These are phyloP conservation scores for Melozone crissalis DNA, from an alignment of 2,113 vertebrate species.

Conservation along the genomic window DNA sequence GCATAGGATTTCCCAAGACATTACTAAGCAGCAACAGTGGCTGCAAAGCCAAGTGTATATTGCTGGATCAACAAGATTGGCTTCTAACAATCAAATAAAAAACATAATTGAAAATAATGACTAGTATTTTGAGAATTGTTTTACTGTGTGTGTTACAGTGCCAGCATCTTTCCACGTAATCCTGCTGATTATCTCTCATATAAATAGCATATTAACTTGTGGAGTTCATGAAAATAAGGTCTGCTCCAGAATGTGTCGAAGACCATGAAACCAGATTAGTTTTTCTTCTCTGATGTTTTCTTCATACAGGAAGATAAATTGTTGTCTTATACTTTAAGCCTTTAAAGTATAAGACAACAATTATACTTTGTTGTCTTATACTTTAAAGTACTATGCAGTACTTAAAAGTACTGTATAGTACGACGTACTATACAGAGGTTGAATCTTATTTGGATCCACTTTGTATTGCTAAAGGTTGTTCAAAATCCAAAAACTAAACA, in stretches of 20 bases:
- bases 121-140: constrained; percentile 15
- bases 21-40: constrained; percentile 19
- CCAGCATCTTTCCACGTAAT: background rate
- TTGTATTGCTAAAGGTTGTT: background rate
- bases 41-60: constrained; percentile 29
- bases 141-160: background rate
- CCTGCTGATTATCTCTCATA: background rate
- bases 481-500: background rate
- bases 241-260: background rate
- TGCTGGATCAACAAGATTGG: constrained; percentile 34
- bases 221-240: constrained; percentile 15
- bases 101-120: constrained; percentile 24
- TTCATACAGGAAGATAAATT: background rate
- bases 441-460: background rate
- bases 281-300: background rate
- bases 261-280: background rate
- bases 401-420: no score
- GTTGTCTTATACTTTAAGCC: background rate
- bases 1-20: constrained; percentile 38
- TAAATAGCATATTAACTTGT: background rate
- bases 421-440: background rate
- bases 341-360: background rate
- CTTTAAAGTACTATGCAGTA: background rate
- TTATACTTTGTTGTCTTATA: no score
- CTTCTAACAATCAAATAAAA: constrained; percentile 34